Percentiles rank a stretch among this genome's conserved stretches.
Conservation (phyloP, 35 echinoderm and acorn worm species). For the Apostichopus japonicus region DNA sequence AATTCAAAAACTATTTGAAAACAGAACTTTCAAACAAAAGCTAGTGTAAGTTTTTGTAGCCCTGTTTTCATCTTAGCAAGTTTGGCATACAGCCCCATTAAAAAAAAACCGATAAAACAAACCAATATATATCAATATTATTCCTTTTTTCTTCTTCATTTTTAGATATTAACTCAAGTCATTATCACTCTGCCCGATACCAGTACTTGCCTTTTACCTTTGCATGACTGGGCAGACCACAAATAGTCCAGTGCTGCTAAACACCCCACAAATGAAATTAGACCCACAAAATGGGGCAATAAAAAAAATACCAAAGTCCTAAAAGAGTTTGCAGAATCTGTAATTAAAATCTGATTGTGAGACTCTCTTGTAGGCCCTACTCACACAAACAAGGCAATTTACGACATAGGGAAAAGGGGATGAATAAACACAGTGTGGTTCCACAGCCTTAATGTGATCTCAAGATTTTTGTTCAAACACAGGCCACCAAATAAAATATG, state of each 20-base stretch:
- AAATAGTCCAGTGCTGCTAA: background rate
- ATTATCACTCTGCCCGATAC: no score
- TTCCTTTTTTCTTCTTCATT: no score
- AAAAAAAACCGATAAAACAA: no score
- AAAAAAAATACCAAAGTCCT: slow-evolving; percentile 5
- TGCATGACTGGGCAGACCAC: slow-evolving; percentile 2
- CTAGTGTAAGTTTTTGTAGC: no score
- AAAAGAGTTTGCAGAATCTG: slow-evolving; percentile 13
- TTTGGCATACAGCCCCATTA: no score
- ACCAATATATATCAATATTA: no score
- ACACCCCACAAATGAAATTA: background rate
- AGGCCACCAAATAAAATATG: slow-evolving; percentile 42
- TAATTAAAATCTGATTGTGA: slow-evolving; percentile 30
- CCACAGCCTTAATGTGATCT: slow-evolving; percentile 9
- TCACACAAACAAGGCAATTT: slow-evolving; percentile 37
- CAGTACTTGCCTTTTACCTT: no score
- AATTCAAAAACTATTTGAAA: no score
- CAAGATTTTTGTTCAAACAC: slow-evolving; percentile 37
- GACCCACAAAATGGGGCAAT: background rate
- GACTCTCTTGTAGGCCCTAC: background rate
- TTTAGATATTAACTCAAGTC: no score
- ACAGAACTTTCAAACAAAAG: no score
- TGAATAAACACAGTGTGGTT: slow-evolving; percentile 41
- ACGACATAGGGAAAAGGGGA: background rate
- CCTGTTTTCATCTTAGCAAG: no score